Conservation (phyloP, 2,797 vertebrate species). For the Xenentodon cancila region DNA sequence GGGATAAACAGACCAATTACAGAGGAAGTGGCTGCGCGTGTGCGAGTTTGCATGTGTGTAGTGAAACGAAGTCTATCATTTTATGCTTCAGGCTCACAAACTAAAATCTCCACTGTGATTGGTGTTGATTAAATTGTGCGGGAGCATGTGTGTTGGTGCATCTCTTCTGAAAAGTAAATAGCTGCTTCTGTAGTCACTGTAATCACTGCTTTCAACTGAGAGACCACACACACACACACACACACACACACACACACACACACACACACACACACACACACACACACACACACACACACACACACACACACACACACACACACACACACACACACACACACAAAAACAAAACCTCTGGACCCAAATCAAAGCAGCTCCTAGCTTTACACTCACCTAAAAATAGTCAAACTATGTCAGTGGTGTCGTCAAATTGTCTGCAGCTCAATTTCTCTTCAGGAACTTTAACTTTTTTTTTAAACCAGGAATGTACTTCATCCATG, state of each 20-base stretch:
- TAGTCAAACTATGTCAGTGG: conserved; percentile 37
- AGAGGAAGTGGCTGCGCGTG: conserved; percentile 62
- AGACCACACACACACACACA: conserved; percentile 48
- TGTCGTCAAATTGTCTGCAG: conserved; percentile 6
- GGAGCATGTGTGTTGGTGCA: conserved; percentile 17
- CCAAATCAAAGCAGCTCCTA: conserved; percentile 41
- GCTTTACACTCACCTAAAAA: conserved; percentile 54
- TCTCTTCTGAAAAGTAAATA: conserved; percentile 60
- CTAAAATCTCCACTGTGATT: conserved; percentile 59
- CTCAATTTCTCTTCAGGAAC: conserved; percentile 29
- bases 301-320: conserved; percentile 32
- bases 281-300: conserved; percentile 32
- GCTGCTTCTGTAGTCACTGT: conserved; percentile 49
- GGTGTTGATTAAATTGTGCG: conserved; percentile 69
- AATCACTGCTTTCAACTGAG: conserved; percentile 51
- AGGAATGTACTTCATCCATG: conserved; percentile 5
- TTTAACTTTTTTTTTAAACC: conserved; percentile 52
- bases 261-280: conserved; percentile 32
- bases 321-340: too few relatives aligned
- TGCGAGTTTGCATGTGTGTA: conserved; percentile 30
- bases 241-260: conserved; percentile 24
- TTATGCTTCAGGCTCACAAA: conserved; percentile 54
- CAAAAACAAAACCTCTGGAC: conserved; percentile 20
- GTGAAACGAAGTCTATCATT: conserved; percentile 69
- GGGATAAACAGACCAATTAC: conserved; percentile 73